Evolutionary conservation across 2,797 vertebrate genomes (phyloP).

Genomic region (Myotis findleyi): DNA sequence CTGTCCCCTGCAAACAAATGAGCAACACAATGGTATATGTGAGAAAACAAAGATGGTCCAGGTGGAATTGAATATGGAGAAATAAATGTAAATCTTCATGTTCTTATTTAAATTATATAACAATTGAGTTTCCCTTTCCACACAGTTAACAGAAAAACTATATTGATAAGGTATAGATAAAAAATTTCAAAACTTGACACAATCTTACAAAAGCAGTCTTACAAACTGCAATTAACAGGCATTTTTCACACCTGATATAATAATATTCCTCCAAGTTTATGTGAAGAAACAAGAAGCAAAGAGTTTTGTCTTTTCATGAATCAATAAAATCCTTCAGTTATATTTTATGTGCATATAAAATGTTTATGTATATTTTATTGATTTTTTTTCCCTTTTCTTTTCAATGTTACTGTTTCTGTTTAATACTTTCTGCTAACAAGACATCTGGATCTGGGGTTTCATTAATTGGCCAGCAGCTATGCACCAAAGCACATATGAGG

Average conservation of each 20-base stretch:
- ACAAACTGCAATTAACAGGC: background rate
- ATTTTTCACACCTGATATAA: background rate
- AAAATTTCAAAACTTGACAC: background rate
- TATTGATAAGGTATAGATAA: background rate
- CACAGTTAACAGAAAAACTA: background rate
- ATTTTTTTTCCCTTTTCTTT: background rate
- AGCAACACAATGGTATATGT: background rate
- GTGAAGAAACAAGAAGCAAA: constrained; percentile 36
- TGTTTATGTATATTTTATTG: background rate
- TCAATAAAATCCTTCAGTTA: background rate
- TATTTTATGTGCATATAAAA: constrained; percentile 1
- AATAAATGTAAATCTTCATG: background rate
- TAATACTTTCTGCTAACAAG: constrained; percentile 7
- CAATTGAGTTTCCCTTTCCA: background rate
- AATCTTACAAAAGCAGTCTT: background rate
- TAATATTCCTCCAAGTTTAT: background rate
- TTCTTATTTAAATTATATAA: constrained; percentile 9
- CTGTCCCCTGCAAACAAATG: background rate
- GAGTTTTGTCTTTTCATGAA: background rate
- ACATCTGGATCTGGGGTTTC: background rate
- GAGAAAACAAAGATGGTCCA: background rate
- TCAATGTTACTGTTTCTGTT: background rate
- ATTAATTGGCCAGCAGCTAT: background rate
- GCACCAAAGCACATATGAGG: background rate
- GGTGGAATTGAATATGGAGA: background rate